Base-by-base conservation (phyloP, 2,797 vertebrate genomes). In the Sebastes taczanowskii region DNA sequence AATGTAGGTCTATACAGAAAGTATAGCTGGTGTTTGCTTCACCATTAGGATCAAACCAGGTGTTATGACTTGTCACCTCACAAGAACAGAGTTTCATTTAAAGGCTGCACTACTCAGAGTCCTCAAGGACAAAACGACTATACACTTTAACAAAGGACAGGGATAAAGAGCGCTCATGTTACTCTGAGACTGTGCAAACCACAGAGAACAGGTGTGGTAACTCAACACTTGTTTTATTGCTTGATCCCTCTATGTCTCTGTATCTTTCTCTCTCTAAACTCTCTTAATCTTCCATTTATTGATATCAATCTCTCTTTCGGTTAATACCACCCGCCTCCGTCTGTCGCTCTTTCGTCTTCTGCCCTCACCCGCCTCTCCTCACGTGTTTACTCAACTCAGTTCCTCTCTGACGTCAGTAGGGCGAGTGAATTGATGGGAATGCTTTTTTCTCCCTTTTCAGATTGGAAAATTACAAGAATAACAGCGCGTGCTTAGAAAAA, bases 381-480 rank as follows among this genome's bases (percentile, higher is more conserved):
- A 22, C 60, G 23, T 62, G 61, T 84, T 84, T 71, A 81, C 27
- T 13, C 25, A 73, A 56, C 46, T 74, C 38, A 20, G 14, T 76
- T 78, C 79, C 62, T 59, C 23, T 77, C 46, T 86, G 70, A 85
- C 63, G 34, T 87, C 78, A 82, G 61, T 0, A 7, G 11, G 29
- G 25, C 7, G 0, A 74, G 55, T 16, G 53, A 71, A 60, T 53
- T 30, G 65, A 78, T 82, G 86, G 75, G 85, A 92, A 91, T 35
- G 72, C 49, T 81, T 75, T 71, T 78, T 71, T 55, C 18, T 71
- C 13, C 29, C 35, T 83, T 74, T 82, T 71, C 61, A 85, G 78
- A 83, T 34, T 18, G 77, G 76, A 83, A 86, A 82, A 61, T 74
- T 23, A 68, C 83, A 82, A 78, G 38, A 86, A 88, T 71, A 86